Conservation (phyloP, 1,140 invertebrate species). For the Halyomorpha halys region DNA sequence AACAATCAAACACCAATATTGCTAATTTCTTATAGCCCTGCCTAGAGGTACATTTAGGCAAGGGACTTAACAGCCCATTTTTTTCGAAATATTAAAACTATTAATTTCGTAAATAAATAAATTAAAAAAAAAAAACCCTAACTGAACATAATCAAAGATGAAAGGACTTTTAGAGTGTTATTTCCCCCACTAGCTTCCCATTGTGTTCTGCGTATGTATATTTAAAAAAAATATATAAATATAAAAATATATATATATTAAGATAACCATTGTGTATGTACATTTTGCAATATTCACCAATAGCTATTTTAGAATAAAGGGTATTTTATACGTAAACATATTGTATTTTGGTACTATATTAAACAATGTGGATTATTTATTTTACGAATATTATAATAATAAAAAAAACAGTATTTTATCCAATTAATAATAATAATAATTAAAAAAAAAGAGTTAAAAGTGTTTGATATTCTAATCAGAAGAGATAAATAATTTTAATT, state of each 20-base stretch:
- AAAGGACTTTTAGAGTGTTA: conserved; percentile 25
- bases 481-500: conserved; percentile 26
- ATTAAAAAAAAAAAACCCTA: conserved; percentile 3
- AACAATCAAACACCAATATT: conserved; percentile 26
- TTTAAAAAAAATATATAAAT: conserved; percentile 17
- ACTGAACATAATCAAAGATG: conserved; percentile 28
- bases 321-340: conserved; percentile 31
- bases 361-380: conserved; percentile 28
- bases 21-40: conserved; percentile 4
- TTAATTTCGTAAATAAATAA: neutral
- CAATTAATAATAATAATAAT: conserved; percentile 20
- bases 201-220: conserved; percentile 27
- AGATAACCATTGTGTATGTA: conserved; percentile 25
- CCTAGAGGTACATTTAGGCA: neutral
- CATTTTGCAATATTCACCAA: conserved; percentile 29
- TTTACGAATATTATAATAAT: conserved; percentile 27
- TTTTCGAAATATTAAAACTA: neutral
- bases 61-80: conserved; percentile 5
- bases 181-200: conserved; percentile 27
- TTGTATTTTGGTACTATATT: conserved; percentile 32
- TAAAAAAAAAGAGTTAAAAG: conserved; percentile 18
- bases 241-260: conserved; percentile 18
- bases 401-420: conserved; percentile 28
- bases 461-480: conserved; percentile 28
- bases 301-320: conserved; percentile 31